Evolutionary conservation across 2,113 vertebrate genomes (phyloP).

Genomic region (Puntigrus tetrazona): DNA sequence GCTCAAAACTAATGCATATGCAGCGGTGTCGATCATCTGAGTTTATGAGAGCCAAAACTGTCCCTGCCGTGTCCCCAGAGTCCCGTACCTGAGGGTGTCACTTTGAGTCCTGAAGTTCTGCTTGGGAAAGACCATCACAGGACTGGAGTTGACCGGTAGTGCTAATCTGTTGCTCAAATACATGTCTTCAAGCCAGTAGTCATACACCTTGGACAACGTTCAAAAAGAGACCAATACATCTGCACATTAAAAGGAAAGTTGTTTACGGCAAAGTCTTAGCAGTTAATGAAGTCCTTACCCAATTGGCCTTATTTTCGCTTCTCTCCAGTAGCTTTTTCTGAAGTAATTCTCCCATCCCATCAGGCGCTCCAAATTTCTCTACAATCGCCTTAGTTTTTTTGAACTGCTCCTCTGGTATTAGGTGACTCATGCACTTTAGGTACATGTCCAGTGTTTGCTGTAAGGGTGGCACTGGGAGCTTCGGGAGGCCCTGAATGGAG

Average conservation of each 20-base stretch:
- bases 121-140: conserved; percentile 86
- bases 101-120: conserved; percentile 85
- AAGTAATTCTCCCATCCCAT: conserved; percentile 84
- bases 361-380: conserved; percentile 81
- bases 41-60: background rate
- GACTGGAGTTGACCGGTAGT: conserved; percentile 93
- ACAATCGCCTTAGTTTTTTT: conserved; percentile 78
- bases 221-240: background rate
- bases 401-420: conserved; percentile 88
- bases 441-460: conserved; percentile 86
- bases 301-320: conserved; percentile 82
- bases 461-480: conserved; percentile 87
- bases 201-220: conserved; percentile 78
- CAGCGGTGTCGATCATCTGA: background rate
- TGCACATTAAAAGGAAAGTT: background rate
- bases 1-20: background rate
- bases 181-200: conserved; percentile 97
- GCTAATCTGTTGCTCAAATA: conserved; percentile 90
- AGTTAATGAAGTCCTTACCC: conserved; percentile 75
- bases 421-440: conserved; percentile 83
- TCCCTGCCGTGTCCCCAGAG: background rate
- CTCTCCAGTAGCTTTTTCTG: conserved; percentile 86
- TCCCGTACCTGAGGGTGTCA: conserved; percentile 85
- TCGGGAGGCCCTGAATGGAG: conserved; percentile 79
- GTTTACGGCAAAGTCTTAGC: background rate